Base-by-base conservation (phyloP, 2,888 invertebrate species). In the Nemotelus nigrinus region DNA sequence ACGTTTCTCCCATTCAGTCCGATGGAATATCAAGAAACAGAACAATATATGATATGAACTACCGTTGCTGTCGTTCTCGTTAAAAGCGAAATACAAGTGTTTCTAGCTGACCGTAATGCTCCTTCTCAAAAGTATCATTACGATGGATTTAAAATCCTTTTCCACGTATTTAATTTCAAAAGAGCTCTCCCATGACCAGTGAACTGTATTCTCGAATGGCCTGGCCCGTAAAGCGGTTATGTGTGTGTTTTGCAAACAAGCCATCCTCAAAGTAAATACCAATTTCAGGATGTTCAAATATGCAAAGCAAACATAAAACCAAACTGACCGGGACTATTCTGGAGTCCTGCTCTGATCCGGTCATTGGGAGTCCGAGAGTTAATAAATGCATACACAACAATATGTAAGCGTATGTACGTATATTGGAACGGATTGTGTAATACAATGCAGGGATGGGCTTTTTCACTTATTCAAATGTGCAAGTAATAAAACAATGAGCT, bases 401-500 rank as follows among this genome's bases (percentile, higher is more conserved):
- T 67, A 50, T 48, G 41, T 41, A n/a, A n/a, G 48, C n/a, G 67
- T 10, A 39, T 67, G 7, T 10, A 44, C 45, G 64, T 64, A 10
- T 63, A 43, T 63, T 7, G 63, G 39, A 48, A 7, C 48, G 70
- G 8, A 25, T 25, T 25, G 25, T 25, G 25, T 25, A 25, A 25
- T 25, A 25, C 25, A 43, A 53, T 60, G 8, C 25, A 25, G 74
- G 60, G 72, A 50, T 68, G 60, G 48, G 63, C 47, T 58, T 72
- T 65, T 72, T 72, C 60, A 72, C 60, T 72, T 72, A 72, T 72
- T 72, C 74, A 74, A 74, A 74, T 74, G 72, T 72, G 74, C 74
- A 60, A 60, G 74, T 74, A 74, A 74, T 74, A 74, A 72, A 74
- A 74, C 74, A 74, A 74, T 74, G 74, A 60, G 48, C 74, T 63